These are phyloP conservation scores for Acanthurus lineatus DNA, from an alignment of 2,797 vertebrate genomes.

Conservation along the genomic window DNA sequence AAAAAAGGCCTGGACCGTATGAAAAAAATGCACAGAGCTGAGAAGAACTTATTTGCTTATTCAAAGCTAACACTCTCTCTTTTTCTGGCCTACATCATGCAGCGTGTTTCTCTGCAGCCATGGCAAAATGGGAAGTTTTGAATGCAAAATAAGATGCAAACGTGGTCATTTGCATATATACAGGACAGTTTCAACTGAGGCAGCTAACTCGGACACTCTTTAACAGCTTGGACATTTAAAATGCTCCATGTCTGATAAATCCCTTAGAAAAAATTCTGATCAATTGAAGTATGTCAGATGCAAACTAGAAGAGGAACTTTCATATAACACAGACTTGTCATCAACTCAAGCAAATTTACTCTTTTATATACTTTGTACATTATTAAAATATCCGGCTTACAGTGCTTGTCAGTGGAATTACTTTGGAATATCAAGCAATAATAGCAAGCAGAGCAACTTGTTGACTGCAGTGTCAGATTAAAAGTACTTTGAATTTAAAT, in stretches of 20 bases:
- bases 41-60: conserved; percentile 83
- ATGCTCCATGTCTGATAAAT: not conserved
- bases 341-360: conserved; percentile 3
- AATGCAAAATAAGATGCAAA: conserved; percentile 89
- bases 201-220: conserved; percentile 26
- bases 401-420: not conserved
- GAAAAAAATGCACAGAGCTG: conserved; percentile 62
- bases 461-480: not conserved
- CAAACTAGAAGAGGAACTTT: not conserved
- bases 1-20: conserved; percentile 47
- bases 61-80: conserved; percentile 77
- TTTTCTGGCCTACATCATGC: conserved; percentile 21
- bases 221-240: conserved; percentile 27
- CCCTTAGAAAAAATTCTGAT: not conserved
- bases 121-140: conserved; percentile 66
- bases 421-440: not conserved
- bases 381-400: not conserved
- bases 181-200: conserved; percentile 57
- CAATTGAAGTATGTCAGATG: not conserved
- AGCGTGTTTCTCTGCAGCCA: conserved; percentile 41
- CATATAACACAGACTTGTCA: not conserved
- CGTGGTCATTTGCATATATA: conserved; percentile 81
- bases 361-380: not conserved
- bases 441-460: not conserved
- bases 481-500: not conserved